phyloP scores from a whole-genome alignment of 2,797 vertebrate species.

The Sebastes alutus region DNA sequence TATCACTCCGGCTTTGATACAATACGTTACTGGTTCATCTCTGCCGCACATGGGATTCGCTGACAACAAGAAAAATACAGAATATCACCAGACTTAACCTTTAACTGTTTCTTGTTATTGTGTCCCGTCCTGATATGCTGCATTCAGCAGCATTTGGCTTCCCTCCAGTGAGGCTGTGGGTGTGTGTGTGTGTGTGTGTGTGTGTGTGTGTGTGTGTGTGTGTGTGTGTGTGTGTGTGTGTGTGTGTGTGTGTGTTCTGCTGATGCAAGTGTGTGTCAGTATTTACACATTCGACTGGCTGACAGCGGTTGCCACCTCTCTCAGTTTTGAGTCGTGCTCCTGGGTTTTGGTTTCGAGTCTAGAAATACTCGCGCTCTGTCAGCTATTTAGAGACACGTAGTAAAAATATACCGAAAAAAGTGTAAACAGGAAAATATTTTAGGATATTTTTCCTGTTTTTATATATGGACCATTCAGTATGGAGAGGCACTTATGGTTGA shows the following conservation, averaged over 20 bases:
- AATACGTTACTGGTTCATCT: neutral
- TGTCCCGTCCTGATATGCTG: conserved; percentile 6
- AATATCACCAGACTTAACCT: neutral
- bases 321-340: conserved; percentile 4
- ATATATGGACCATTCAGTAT: neutral
- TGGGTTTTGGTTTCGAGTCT: conserved; percentile 42
- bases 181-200: conserved; percentile 26
- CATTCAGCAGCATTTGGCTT: conserved; percentile 28
- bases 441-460: neutral
- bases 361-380: conserved; percentile 14
- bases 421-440: conserved; percentile 4
- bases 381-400: conserved; percentile 13
- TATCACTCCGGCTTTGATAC: neutral
- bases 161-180: conserved; percentile 35
- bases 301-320: conserved; percentile 25
- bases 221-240: conserved; percentile 40
- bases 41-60: neutral
- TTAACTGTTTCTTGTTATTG: conserved; percentile 1
- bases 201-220: conserved; percentile 30
- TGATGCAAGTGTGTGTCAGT: conserved; percentile 51
- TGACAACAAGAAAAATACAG: neutral
- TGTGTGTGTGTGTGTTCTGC: conserved; percentile 31
- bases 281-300: conserved; percentile 33
- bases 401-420: neutral
- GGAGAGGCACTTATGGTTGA: neutral